Conservation (phyloP, 2,888 invertebrate genomes). For the Eupelmus urozonus region DNA sequence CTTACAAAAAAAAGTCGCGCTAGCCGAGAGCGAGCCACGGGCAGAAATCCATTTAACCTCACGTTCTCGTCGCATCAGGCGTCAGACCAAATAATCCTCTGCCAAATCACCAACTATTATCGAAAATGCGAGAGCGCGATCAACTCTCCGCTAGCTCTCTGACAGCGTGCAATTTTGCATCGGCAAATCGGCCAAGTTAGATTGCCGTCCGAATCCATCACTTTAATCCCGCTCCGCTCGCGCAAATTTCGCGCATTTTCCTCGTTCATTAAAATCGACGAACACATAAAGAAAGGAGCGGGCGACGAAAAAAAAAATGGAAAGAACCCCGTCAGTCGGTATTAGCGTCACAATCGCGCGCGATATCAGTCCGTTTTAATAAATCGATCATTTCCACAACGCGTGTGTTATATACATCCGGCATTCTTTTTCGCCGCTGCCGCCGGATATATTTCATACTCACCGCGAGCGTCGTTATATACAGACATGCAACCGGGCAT, state of each 20-base stretch:
- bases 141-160: slow-evolving; percentile 19
- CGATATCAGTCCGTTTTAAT: slow-evolving; percentile 44
- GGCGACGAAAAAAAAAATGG: neutral
- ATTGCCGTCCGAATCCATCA: slow-evolving; percentile 52
- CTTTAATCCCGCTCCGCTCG: slow-evolving; percentile 35
- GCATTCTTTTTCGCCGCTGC: neutral
- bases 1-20: neutral
- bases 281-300: neutral
- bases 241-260: neutral
- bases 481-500: neutral
- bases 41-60: slow-evolving; percentile 40
- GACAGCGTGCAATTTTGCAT: slow-evolving; percentile 34
- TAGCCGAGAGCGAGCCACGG: no score
- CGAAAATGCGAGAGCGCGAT: slow-evolving; percentile 33
- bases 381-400: slow-evolving; percentile 38
- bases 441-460: slow-evolving; percentile 41
- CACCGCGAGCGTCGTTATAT: neutral
- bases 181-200: slow-evolving; percentile 45
- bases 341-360: neutral
- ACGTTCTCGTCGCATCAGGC: slow-evolving; percentile 13
- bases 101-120: slow-evolving; percentile 52
- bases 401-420: no score
- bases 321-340: slow-evolving; percentile 17
- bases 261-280: neutral
- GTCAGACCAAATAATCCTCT: slow-evolving; percentile 52